These are phyloP conservation scores for Anseranas semipalmata DNA, from an alignment of 2,113 vertebrate species.

Conservation along the genomic window DNA sequence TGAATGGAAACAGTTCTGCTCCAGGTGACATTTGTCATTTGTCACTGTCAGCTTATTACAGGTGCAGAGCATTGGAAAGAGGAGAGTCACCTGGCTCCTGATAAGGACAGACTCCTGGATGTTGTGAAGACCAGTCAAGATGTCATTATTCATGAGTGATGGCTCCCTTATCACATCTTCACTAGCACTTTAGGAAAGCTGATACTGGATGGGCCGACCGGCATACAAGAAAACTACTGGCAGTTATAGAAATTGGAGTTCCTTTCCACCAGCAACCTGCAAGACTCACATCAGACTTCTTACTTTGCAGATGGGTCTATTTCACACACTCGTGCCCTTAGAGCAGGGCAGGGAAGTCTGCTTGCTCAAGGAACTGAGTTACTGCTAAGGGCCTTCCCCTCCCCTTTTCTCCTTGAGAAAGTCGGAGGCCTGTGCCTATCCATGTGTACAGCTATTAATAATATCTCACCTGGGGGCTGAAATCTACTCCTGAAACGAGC, in stretches of 20 bases:
- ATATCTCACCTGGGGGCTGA: background rate
- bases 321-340: background rate
- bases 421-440: background rate
- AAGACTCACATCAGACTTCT: fast-evolving
- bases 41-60: background rate
- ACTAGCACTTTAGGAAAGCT: background rate
- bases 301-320: background rate
- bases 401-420: background rate
- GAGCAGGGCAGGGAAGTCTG: background rate
- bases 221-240: background rate
- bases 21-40: background rate
- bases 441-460: background rate
- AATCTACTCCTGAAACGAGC: background rate
- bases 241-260: background rate
- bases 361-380: background rate
- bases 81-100: background rate
- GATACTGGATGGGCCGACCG: background rate
- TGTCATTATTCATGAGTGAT: background rate
- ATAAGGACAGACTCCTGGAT: background rate
- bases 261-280: background rate
- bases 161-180: background rate
- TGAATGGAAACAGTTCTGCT: background rate
- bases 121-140: background rate
- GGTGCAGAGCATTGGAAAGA: background rate
- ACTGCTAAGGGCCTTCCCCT: background rate